Evolutionary conservation across 2,797 vertebrate species (phyloP).

Genomic region (Eulemur coronatus): DNA sequence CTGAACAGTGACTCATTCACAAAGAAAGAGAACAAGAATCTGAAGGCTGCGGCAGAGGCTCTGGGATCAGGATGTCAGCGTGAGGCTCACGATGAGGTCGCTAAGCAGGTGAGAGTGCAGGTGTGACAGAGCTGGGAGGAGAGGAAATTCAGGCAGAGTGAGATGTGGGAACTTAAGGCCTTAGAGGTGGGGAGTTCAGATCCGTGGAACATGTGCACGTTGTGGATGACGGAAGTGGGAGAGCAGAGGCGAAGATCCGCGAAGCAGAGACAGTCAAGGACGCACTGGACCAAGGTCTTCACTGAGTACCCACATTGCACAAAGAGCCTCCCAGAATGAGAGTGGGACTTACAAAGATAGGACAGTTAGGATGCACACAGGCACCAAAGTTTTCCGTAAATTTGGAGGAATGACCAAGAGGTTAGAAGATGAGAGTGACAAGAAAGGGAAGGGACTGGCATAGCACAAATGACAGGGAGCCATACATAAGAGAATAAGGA

Average conservation of each 20-base stretch:
- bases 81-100: accelerated
- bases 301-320: too few species aligned
- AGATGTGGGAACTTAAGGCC: neutral
- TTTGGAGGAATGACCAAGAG: neutral
- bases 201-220: accelerated
- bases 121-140: neutral
- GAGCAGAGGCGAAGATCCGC: accelerated
- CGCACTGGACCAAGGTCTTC: neutral
- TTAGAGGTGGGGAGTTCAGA: neutral
- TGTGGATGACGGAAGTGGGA: neutral
- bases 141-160: neutral
- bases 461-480: neutral
- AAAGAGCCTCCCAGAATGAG: neutral
- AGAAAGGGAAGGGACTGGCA: neutral
- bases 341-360: neutral
- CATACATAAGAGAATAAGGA: neutral
- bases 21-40: neutral
- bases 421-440: neutral
- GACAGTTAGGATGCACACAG: neutral
- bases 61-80: accelerated
- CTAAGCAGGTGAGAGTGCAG: neutral
- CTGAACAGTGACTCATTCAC: neutral
- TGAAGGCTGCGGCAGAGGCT: neutral
- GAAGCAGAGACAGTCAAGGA: neutral
- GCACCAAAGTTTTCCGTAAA: neutral